Percentiles rank a stretch among this genome's conserved stretches.
phyloP scores from a whole-genome alignment of 1,140 invertebrate genomes.

The Pristionchus pacificus region DNA sequence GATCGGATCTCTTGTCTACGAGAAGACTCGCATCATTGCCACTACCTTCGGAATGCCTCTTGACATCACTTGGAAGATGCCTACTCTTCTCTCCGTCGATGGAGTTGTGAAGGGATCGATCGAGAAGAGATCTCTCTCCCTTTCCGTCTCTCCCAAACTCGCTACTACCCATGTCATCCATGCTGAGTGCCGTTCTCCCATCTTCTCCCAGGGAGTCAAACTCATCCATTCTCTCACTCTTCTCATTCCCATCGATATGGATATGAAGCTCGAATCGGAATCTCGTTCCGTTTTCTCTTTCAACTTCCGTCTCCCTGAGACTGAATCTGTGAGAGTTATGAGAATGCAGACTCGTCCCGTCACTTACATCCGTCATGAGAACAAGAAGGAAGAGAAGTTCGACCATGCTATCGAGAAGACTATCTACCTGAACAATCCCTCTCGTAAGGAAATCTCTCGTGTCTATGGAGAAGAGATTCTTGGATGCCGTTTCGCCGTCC shows the following conservation, averaged over 20 bases:
- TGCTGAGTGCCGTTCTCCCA: constrained; percentile 26
- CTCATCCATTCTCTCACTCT: constrained; percentile 20
- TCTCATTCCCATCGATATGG: constrained; percentile 26
- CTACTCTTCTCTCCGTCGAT: constrained; percentile 24
- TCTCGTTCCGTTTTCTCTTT: constrained; percentile 12
- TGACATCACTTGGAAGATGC: constrained; percentile 21
- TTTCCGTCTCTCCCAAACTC: constrained; percentile 23
- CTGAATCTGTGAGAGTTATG: constrained; percentile 27
- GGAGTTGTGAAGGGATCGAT: constrained; percentile 22
- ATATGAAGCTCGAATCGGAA: constrained; percentile 7
- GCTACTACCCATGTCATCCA: constrained; percentile 22
- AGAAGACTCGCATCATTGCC: constrained; percentile 33
- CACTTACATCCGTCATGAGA: constrained; percentile 25
- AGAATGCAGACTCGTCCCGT: constrained; percentile 31
- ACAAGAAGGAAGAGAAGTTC: constrained; percentile 11
- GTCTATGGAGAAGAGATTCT: constrained; percentile 3
- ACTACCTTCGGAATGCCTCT: constrained; percentile 42
- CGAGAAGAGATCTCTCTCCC: neutral
- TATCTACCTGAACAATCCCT: constrained; percentile 20
- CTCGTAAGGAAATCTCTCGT: constrained; percentile 3
- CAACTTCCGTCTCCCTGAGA: constrained; percentile 10
- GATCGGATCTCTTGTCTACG: constrained; percentile 25
- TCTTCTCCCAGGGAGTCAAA: constrained; percentile 34
- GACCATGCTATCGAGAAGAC: constrained; percentile 35
- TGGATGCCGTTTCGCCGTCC: constrained; percentile 6